These are phyloP conservation scores for Dipus sagitta DNA, from an alignment of 2,797 vertebrate genomes.

Conservation along the genomic window DNA sequence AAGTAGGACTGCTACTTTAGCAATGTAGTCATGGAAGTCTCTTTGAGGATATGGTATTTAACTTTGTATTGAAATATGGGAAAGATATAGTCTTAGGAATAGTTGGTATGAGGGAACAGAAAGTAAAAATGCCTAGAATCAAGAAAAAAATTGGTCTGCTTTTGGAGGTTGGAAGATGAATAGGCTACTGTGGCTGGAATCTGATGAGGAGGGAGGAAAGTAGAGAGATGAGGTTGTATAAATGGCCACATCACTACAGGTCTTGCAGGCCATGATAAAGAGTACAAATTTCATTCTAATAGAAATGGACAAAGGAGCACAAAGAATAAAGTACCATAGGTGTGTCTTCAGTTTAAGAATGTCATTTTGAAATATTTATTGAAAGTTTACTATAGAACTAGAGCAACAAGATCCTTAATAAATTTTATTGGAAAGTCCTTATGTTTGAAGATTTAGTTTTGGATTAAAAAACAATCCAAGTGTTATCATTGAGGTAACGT, in stretches of 20 bases:
- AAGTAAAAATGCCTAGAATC: not conserved
- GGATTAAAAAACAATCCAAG: not conserved
- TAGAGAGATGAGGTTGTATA: not conserved
- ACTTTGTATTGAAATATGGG: not conserved
- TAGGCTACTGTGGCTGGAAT: not conserved
- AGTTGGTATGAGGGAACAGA: not conserved
- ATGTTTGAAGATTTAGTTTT: not conserved
- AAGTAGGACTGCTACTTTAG: not conserved
- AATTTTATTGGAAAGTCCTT: not conserved
- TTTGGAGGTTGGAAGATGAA: not conserved
- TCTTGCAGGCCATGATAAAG: not conserved
- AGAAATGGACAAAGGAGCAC: not conserved
- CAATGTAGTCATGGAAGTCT: not conserved
- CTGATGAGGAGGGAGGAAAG: not conserved
- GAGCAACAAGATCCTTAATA: not conserved
- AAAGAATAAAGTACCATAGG: not conserved
- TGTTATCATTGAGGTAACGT: not conserved
- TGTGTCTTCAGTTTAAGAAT: not conserved
- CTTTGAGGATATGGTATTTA: not conserved
- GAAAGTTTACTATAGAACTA: not conserved
- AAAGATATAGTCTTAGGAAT: not conserved
- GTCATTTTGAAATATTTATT: slow-evolving; percentile 4
- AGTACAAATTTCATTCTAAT: not conserved
- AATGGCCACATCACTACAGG: not conserved
- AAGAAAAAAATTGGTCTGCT: not conserved